Evolutionary conservation across 2,888 invertebrate genomes (phyloP).

Genomic region (Hirtodrosophila alboralis): DNA sequence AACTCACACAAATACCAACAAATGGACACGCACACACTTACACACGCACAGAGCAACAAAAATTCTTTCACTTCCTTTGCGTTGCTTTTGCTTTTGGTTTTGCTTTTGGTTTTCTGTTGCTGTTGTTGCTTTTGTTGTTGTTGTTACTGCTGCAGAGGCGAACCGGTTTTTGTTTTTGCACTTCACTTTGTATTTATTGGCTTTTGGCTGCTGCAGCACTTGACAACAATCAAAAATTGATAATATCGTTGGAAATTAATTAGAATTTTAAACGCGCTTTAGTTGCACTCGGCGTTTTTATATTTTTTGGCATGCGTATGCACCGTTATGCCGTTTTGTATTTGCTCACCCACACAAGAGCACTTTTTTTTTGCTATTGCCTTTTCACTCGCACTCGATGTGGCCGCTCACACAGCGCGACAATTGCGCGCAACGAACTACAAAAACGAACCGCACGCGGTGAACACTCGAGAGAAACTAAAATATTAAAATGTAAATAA

Average conservation of each 20-base stretch:
- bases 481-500: too few relatives aligned
- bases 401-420: constrained; percentile 36
- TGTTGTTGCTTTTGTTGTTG: constrained; percentile 46
- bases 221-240: constrained; percentile 49
- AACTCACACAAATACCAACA: constrained; percentile 33
- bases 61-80: constrained; percentile 56
- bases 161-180: constrained; percentile 80
- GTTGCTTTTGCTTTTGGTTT: constrained; percentile 51
- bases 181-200: constrained; percentile 66
- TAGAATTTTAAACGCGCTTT: constrained; percentile 23
- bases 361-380: constrained; percentile 39
- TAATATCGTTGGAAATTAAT: constrained; percentile 19
- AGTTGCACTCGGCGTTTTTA: constrained; percentile 43
- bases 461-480: too few relatives aligned
- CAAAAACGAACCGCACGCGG: too few relatives aligned
- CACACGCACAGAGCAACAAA: constrained; percentile 54
- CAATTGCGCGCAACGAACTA: too few relatives aligned
- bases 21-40: constrained; percentile 23
- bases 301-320: constrained; percentile 54
- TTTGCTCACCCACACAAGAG: constrained; percentile 36
- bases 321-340: constrained; percentile 61
- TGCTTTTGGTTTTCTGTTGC: constrained; percentile 49
- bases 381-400: constrained; percentile 58
- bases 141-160: constrained; percentile 62
- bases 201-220: constrained; percentile 34